Conservation (phyloP, 2,888 invertebrate species). For the Hoplodrina ambigua region DNA sequence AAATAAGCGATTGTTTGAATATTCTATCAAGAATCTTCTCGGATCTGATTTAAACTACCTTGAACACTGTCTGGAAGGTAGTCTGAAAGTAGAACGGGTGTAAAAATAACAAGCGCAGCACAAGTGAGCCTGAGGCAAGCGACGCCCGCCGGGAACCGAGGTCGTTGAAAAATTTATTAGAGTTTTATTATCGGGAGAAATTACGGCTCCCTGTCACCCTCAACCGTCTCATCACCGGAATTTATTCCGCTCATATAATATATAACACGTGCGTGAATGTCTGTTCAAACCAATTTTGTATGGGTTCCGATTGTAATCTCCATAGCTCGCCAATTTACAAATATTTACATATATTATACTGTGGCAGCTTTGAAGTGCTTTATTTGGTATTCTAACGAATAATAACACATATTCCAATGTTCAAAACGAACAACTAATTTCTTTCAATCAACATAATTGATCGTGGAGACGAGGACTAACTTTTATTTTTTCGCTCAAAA, state of each 20-base stretch:
- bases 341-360: conserved; percentile 50
- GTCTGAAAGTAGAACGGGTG: conserved; percentile 33
- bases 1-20: conserved; percentile 7
- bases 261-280: conserved; percentile 26
- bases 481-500: conserved; percentile 1
- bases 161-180: conserved; percentile 52
- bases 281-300: conserved; percentile 40
- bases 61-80: conserved; percentile 24
- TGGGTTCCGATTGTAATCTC: conserved; percentile 53
- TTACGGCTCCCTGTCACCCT: conserved; percentile 16
- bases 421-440: conserved; percentile 29
- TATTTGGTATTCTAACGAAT: conserved; percentile 39
- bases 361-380: conserved; percentile 39
- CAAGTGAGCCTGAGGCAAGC: conserved; percentile 14
- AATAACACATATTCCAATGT: conserved; percentile 11
- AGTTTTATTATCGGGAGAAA: conserved; percentile 41
- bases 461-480: not conserved
- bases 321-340: conserved; percentile 39
- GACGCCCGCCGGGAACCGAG: conserved; percentile 8
- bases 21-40: conserved; percentile 19
- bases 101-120: conserved; percentile 52
- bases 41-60: conserved; percentile 10
- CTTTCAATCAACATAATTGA: conserved; percentile 30
- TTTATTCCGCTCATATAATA: conserved; percentile 42
- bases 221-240: conserved; percentile 32